Conservation (phyloP, 2,888 invertebrate genomes). For the Scaptomyza parva region DNA sequence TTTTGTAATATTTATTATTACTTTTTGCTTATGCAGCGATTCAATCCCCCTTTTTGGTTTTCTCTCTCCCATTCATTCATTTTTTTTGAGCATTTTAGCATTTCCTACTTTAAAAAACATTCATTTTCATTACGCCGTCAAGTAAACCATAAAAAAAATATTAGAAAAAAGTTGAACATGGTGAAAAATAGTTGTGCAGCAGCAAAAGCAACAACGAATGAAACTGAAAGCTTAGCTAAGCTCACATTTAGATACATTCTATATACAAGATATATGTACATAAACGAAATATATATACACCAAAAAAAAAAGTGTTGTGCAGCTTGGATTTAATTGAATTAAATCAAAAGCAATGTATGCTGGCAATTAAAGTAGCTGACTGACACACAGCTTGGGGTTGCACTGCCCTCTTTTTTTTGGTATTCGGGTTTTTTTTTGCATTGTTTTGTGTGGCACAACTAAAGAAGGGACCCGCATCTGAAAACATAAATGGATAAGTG, state of each 20-base stretch:
- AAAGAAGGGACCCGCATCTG: slow-evolving; percentile 49
- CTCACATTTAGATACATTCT: slow-evolving; percentile 7
- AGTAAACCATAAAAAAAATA: slow-evolving; percentile 24
- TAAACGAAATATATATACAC: slow-evolving; percentile 6
- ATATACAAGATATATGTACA: background rate
- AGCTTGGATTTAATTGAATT: slow-evolving; percentile 80
- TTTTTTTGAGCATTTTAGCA: slow-evolving; percentile 59
- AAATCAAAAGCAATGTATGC: slow-evolving; percentile 66
- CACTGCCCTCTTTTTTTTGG: slow-evolving; percentile 5
- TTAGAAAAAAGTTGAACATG: slow-evolving; percentile 31
- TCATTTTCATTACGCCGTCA: slow-evolving; percentile 79
- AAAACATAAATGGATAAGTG: background rate
- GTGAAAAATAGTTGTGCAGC: slow-evolving; percentile 34
- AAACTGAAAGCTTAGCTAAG: slow-evolving; percentile 76
- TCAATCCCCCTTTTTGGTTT: slow-evolving; percentile 32
- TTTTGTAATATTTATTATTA: slow-evolving; percentile 41
- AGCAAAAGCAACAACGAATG: slow-evolving; percentile 48
- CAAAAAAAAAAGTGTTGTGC: slow-evolving; percentile 36
- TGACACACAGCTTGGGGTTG: slow-evolving; percentile 41
- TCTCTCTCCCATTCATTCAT: background rate
- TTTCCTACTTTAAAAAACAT: slow-evolving; percentile 83
- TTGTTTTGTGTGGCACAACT: slow-evolving; percentile 38
- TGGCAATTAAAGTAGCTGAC: slow-evolving; percentile 42
- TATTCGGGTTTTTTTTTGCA: background rate
- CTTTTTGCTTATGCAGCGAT: slow-evolving; percentile 23